These are phyloP conservation scores for Drosophila watanabei DNA, from an alignment of 1,140 invertebrate species.

Conservation along the genomic window DNA sequence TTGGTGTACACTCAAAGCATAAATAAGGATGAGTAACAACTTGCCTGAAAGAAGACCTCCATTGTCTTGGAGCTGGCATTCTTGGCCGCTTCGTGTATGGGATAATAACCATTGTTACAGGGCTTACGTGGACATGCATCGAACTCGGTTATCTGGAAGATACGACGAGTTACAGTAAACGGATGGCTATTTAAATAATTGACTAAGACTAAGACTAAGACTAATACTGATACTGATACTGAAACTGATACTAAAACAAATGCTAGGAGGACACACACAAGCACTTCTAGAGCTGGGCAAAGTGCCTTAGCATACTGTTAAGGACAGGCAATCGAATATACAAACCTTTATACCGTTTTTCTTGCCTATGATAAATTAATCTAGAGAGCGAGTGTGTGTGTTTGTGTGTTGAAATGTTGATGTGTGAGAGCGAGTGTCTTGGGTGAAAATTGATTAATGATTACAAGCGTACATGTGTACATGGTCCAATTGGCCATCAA, in stretches of 20 bases:
- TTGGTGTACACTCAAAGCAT: background rate
- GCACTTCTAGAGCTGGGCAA: background rate
- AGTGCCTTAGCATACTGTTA: constrained; percentile 54
- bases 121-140: constrained; percentile 90
- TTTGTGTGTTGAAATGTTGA: background rate
- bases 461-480: constrained; percentile 13
- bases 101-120: constrained; percentile 95
- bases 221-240: constrained; percentile 7
- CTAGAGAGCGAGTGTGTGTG: constrained; percentile 16
- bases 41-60: constrained; percentile 89
- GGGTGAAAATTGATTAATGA: constrained; percentile 63
- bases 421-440: background rate
- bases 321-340: constrained; percentile 60
- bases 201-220: background rate
- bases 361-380: constrained; percentile 65
- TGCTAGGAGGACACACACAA: constrained; percentile 19
- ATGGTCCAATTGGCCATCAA: constrained; percentile 39
- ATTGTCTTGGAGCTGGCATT: constrained; percentile 94
- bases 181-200: constrained; percentile 22
- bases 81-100: constrained; percentile 95
- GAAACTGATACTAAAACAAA: background rate
- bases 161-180: constrained; percentile 54
- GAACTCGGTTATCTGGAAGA: constrained; percentile 90
- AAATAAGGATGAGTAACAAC: constrained; percentile 22
- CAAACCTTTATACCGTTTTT: constrained; percentile 55